Percentiles rank a stretch among this genome's conserved stretches.
phyloP scores from a whole-genome alignment of 2,113 vertebrate genomes.

The Illadopsis cleaveri region DNA sequence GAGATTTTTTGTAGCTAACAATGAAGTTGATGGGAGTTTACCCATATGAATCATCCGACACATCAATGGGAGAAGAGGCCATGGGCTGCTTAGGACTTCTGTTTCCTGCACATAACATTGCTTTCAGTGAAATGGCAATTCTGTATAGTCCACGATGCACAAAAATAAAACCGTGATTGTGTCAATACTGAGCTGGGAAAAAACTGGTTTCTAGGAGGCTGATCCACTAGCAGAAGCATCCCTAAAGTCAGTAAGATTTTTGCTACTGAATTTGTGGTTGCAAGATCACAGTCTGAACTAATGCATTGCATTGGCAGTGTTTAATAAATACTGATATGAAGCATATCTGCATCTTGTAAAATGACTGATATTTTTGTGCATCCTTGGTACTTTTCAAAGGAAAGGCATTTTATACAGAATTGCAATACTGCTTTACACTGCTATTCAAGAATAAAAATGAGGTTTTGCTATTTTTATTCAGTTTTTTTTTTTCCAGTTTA shows the following conservation, averaged over 20 bases:
- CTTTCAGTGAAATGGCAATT: conserved; percentile 49
- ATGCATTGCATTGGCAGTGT: background rate
- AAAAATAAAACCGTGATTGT: background rate
- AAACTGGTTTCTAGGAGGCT: background rate
- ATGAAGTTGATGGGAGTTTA: background rate
- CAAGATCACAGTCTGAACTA: background rate
- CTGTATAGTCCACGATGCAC: conserved; percentile 45
- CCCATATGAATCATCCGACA: background rate
- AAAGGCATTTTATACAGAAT: conserved; percentile 56
- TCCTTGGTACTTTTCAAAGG: background rate
- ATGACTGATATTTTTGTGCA: background rate
- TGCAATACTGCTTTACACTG: conserved; percentile 30
- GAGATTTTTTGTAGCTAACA: background rate
- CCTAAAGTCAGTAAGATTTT: background rate
- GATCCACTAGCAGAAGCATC: background rate
- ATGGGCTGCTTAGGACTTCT: background rate
- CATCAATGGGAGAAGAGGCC: conserved; percentile 22
- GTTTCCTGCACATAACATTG: background rate
- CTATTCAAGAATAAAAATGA: conserved; percentile 47
- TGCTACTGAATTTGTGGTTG: background rate
- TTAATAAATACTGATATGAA: background rate
- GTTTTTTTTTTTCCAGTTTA: background rate
- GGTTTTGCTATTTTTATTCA: conserved; percentile 75
- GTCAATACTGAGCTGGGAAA: background rate
- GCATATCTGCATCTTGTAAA: background rate